Base-by-base conservation (phyloP, 2,797 vertebrate species). In the Xenopus petersii region DNA sequence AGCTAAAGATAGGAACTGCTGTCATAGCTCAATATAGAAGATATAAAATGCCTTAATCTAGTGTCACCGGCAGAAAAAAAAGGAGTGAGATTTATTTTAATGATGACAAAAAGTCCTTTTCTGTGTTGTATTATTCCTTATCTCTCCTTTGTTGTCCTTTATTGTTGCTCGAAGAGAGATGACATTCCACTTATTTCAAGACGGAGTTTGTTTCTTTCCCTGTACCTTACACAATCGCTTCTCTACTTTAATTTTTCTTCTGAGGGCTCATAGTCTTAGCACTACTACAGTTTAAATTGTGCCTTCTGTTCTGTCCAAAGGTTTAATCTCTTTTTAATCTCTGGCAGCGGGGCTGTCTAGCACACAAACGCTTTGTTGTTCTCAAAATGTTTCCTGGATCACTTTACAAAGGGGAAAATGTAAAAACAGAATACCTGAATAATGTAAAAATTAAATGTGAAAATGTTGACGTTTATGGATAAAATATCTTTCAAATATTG, bases 41-140 rank as follows among this genome's bases (percentile, higher is more conserved):
- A 64, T 73, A 56, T 78, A 54, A 58, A 58, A 58, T 55, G 66
- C 33, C 71, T 58, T 78, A 59, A 69, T 73, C 70, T 73, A 6
- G 36, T 78, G 75, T 78, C 75, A 73, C 15, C 21, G 12, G 55
- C 64, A 62, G 26, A 30, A 30, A 3, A 42, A 8, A 71, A 33
- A 26, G 55, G 65, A 58, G 12, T 10, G 12, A 59, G 10, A 47
- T 70, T 60, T 42, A 26, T 47, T 70, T 70, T 48, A 21, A 48
- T 13, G 26, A 47, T 70, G 36, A 55, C 24, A 70, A 7, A 64
- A 68, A 68, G 51, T 74, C 66, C 30, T 70, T 66, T 66, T 59
- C 51, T 42, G 21, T 46, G 69, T 71, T 72, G 64, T 71, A 46
- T 61, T 68, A 61, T 63, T 63, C 42, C 10, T 68, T 68, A 17